Conservation (phyloP, 2,888 invertebrate genomes). For the Athalia circularis region DNA sequence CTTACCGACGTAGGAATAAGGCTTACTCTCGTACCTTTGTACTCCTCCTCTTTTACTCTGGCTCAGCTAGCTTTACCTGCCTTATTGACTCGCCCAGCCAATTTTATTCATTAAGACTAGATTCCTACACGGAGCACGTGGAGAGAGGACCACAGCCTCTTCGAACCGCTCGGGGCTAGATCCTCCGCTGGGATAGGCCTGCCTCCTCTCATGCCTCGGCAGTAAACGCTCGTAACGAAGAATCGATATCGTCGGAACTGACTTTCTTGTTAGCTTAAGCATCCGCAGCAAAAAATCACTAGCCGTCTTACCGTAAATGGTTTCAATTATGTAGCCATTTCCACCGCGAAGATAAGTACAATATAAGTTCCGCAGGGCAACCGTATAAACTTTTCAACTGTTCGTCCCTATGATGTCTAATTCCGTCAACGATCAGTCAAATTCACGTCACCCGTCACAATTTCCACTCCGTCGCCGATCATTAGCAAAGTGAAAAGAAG, state of each 20-base stretch:
- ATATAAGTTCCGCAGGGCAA: slow-evolving; percentile 15
- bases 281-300: slow-evolving; percentile 30
- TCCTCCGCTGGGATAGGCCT: slow-evolving; percentile 65
- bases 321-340: slow-evolving; percentile 42
- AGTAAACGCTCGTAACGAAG: slow-evolving; percentile 54
- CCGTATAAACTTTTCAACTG: not conserved
- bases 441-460: too few relatives aligned
- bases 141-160: slow-evolving; percentile 39
- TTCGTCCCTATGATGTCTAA: not conserved
- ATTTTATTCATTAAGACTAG: slow-evolving; percentile 72
- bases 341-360: slow-evolving; percentile 24
- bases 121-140: slow-evolving; percentile 68
- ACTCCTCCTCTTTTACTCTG: not conserved
- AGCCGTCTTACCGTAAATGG: slow-evolving; percentile 47
- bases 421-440: not conserved
- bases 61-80: slow-evolving; percentile 28
- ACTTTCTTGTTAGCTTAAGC: slow-evolving; percentile 50
- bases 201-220: slow-evolving; percentile 54
- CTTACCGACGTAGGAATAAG: slow-evolving; percentile 15
- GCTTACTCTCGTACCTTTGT: slow-evolving; percentile 12
- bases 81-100: slow-evolving; percentile 52
- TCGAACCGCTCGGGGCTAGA: slow-evolving; percentile 60
- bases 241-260: slow-evolving; percentile 60
- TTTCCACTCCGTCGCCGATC: too few relatives aligned
- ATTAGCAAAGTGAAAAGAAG: too few relatives aligned